Base-by-base conservation (phyloP, 2,797 vertebrate genomes). In the Thunnus albacares region DNA sequence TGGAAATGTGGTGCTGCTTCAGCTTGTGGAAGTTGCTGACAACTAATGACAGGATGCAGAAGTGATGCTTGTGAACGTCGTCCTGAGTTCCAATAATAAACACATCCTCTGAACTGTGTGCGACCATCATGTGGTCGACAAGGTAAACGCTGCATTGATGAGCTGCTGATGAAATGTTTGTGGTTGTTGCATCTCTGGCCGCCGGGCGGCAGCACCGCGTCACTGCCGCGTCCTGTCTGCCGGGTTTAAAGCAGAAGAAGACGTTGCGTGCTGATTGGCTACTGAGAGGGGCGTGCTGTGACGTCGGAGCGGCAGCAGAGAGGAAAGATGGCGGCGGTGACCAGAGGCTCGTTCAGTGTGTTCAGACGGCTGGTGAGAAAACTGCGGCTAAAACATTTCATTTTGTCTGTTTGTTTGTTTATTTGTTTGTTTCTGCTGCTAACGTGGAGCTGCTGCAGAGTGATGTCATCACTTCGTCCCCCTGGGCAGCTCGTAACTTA, bases 301-400 rank as follows among this genome's bases (percentile, higher is more conserved):
- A 70, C 80, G 85, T 57, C 45, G 13, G 84, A 90, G 91, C 86
- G 28, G 71, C 49, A 58, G 61, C 18, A 71, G 70, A 76, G 55
- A 81, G 62, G 13, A 67, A 97, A 97, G 86, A 98, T 99, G 98
- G 97, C 97, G 84, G 95, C 97, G 17, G 95, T 94, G 84, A 94
- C 93, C 13, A 95, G 97, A 75, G 85, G 91, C 71, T 93, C 96
- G 71, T 94, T 93, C 68, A 83, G 73, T 30, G 73, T 84, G 4
- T 89, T 95, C 20, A 90, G 95, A 63, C 93, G 87, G 47, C 90
- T 97, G 98, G 98, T 98, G 94, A 96, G 97, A 79, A 60, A 51
- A 43, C 8, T 41, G 17, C 47, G 20, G 11, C 6, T 49, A 8
- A 49, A 49, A 49, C 2, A 4, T 15, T 49, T 20, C 6, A 7